Evolutionary conservation across 1,140 invertebrate species (phyloP), one percentile per base, ranked within the genome.

Genomic region (Habropoda laboriosa): DNA sequence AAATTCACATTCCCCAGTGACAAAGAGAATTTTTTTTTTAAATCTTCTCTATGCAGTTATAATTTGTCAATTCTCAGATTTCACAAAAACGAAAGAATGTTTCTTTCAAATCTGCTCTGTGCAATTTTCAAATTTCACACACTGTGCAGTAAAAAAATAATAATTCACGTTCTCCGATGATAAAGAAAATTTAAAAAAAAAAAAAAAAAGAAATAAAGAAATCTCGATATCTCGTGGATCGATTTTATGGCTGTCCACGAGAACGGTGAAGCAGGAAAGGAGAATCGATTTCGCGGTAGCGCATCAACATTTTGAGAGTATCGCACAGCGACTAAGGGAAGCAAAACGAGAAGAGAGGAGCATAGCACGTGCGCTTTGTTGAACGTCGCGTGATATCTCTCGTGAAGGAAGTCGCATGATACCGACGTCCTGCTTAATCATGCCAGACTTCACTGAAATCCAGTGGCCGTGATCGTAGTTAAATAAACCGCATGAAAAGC

Each of bases 381-480:
- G 66, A 45, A 51, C 42, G 55, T 63, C 55, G 45, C 76, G 53
- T 66, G 83, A 90, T 92, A 92, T 91, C 90, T 70, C 86, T 86
- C 85, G 90, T 91, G 86, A 91, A 92, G 92, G 92, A 93, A 93
- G 91, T 92, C 61, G 82, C 88, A 32, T 91, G 92, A 93, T 93
- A 93, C 87, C 78, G 87, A 92, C 91, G 91, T 93, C 92, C 92
- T 92, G 92, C 91, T 90, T 90, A 90, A 92, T 92, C 89, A 92
- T 72, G 64, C 79, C 73, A 85, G 80, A 83, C 81, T 85, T 49
- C 74, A 82, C 71, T 78, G 42, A 74, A 53, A 75, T 75, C 58
- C 73, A 57, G 60, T 63, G 67, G 64, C 74, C 53, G 18, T 67
- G 60, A 38, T 61, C 57, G 42, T 72, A 74, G 71, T 42, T 72